phyloP scores from a whole-genome alignment of 2,888 invertebrate species.

The Caenorhabditis sulstoni region DNA sequence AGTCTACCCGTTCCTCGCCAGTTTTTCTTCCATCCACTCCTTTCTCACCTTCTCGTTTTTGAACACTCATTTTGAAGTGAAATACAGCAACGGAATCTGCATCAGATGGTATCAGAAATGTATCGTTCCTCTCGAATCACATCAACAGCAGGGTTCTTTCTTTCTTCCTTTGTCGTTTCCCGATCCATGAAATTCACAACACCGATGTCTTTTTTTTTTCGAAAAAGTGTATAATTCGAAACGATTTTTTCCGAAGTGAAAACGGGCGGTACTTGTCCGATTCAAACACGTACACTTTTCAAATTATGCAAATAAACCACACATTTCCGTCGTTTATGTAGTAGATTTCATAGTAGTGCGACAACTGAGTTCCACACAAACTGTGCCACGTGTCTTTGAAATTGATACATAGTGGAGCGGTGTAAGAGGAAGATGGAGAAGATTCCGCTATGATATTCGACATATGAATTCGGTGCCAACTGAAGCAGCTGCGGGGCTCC shows the following conservation, averaged over 20 bases:
- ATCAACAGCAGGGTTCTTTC: not conserved
- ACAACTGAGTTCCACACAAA: slow-evolving; percentile 9
- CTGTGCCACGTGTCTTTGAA: slow-evolving; percentile 8
- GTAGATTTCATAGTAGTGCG: slow-evolving; percentile 12
- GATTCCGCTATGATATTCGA: slow-evolving; percentile 53
- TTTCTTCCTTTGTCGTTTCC: slow-evolving; percentile 8
- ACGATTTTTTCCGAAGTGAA: slow-evolving; percentile 30
- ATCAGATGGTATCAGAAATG: not conserved
- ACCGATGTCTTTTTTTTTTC: not conserved
- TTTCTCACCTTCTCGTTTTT: slow-evolving; percentile 8
- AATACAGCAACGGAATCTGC: slow-evolving; percentile 7
- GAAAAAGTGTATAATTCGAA: slow-evolving; percentile 38
- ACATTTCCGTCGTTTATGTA: slow-evolving; percentile 11
- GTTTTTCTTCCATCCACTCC: not conserved
- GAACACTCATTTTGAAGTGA: slow-evolving; percentile 35
- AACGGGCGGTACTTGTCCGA: slow-evolving; percentile 19
- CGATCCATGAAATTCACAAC: slow-evolving; percentile 42
- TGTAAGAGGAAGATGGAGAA: slow-evolving; percentile 1
- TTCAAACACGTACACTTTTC: slow-evolving; percentile 14
- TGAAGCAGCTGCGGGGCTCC: slow-evolving; percentile 25
- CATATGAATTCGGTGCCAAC: slow-evolving; percentile 51
- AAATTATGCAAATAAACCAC: slow-evolving; percentile 48
- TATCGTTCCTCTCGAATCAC: slow-evolving; percentile 26
- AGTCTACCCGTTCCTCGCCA: slow-evolving; percentile 21
- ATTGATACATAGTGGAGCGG: slow-evolving; percentile 17